These are phyloP conservation scores for Lates japonicus DNA, from an alignment of 2,797 vertebrate species.

Conservation along the genomic window DNA sequence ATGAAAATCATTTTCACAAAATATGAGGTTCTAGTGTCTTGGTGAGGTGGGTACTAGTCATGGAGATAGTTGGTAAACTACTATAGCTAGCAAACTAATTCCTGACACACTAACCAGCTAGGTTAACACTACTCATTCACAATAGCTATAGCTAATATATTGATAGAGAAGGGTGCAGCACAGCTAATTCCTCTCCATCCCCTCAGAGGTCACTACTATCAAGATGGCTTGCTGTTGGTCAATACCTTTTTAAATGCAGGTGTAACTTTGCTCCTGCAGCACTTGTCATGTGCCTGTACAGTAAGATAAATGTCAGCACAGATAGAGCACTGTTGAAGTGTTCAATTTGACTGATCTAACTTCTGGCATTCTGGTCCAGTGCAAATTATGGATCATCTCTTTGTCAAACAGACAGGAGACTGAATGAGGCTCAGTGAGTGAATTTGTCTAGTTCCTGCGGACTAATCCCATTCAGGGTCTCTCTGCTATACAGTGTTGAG, in stretches of 20 bases:
- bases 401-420: background rate
- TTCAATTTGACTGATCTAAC: background rate
- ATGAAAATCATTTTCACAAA: too few species aligned
- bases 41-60: too few species aligned
- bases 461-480: constrained; percentile 27
- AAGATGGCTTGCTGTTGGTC: background rate
- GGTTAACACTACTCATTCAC: too few species aligned
- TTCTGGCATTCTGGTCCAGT: background rate
- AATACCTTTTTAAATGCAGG: background rate
- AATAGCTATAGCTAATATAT: too few species aligned
- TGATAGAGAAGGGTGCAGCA: too few species aligned
- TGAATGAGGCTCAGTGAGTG: background rate
- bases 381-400: background rate
- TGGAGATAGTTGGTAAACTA: too few species aligned
- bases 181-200: background rate
- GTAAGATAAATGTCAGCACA: too few species aligned
- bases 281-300: background rate
- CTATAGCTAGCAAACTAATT: too few species aligned
- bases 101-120: too few species aligned
- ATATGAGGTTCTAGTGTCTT: too few species aligned
- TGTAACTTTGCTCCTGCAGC: background rate
- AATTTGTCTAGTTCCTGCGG: background rate
- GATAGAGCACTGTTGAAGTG: too few species aligned
- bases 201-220: background rate
- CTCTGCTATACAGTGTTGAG: constrained; percentile 18